Base-by-base conservation (phyloP, 2,888 invertebrate species). In the Mesoligia furuncula region DNA sequence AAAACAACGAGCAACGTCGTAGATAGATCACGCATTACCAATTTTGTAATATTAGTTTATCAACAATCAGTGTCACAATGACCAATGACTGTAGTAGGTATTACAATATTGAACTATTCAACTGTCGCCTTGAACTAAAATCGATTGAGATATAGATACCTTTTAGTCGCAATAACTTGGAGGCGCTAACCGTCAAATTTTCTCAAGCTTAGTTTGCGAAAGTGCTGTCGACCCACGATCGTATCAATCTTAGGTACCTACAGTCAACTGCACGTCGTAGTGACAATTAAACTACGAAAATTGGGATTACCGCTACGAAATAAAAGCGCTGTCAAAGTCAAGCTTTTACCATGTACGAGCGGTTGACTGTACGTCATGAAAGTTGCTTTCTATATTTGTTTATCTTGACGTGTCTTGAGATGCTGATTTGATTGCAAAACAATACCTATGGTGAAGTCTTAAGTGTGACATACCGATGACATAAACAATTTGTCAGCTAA, bases 1-100 rank as follows among this genome's bases (percentile, higher is more conserved):
- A n/a, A 75, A 51, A 45, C 20, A 68, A 66, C 39, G 42, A 24
- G 24, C 15, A 15, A 59, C 24, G 39, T 27, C 39, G n/a, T 15
- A 39, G 76, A 81, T 81, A 73, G 45, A 80, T 45, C 85, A 85
- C 85, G 76, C 13, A 76, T 75, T 76, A 24, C 42, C 11, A 15
- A 45, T 71, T 71, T 71, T 64, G 85, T 27, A 74, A 82, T 39
- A 51, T 3, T 17, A 48, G 42, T 62, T 77, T 72, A 66, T 79
- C 69, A 80, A 67, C 69, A 80, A 67, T 74, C 62, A 74, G 70
- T 80, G 80, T 74, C 74, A 61, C 81, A 79, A 79, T 61, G n/a
- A 54, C 54, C 54, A 11, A 73, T 9, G n/a, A 24, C n/a, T 54
- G 36, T 54, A n/a, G n/a, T 57, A n/a, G n/a, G n/a, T 72, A 73